Evolutionary conservation across 2,113 vertebrate genomes (phyloP).

Genomic region (Penelope pileata): DNA sequence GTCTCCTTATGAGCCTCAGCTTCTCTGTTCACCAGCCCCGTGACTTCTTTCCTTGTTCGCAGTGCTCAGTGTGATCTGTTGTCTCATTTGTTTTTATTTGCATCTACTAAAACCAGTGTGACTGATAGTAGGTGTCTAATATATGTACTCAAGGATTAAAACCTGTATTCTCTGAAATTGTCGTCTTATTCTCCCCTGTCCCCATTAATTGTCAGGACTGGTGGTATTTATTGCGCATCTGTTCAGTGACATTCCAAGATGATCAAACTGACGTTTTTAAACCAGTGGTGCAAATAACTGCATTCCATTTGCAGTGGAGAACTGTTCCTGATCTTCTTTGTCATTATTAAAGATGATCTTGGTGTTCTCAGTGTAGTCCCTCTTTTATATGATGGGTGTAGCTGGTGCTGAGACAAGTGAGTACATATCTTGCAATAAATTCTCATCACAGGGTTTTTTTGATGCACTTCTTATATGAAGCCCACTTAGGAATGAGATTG

Average conservation of each 20-base stretch:
- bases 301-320: background rate
- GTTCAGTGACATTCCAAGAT: background rate
- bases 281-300: background rate
- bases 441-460: background rate
- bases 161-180: background rate
- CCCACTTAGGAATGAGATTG: background rate
- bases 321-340: background rate
- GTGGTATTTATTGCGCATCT: background rate
- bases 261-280: background rate
- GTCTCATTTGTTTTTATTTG: background rate
- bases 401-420: background rate
- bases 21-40: background rate
- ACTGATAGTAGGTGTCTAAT: background rate
- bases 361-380: background rate
- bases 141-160: background rate
- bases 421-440: background rate
- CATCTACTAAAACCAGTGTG: background rate
- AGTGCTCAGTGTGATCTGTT: background rate
- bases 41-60: fast-evolving
- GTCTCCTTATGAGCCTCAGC: background rate
- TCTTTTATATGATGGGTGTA: background rate
- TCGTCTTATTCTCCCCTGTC: conserved; percentile 27
- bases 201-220: background rate
- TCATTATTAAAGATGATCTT: background rate
- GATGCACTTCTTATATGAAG: background rate